Conservation (phyloP, 2,113 vertebrate genomes). For the Passer montanus region DNA sequence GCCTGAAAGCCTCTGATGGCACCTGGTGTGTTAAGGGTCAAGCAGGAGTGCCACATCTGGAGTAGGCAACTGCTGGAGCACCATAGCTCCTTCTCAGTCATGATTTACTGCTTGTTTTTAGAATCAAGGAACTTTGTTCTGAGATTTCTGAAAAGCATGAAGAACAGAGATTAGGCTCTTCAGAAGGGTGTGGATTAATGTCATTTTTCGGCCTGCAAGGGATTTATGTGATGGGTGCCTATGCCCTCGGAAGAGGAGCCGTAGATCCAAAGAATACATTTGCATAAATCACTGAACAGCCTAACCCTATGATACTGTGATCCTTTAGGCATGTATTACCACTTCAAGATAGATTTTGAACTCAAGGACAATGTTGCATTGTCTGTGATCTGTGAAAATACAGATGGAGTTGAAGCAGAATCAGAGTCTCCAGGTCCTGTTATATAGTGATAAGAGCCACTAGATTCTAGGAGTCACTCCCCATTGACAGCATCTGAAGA, state of each 20-base stretch:
- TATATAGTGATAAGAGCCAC: rapidly evolving
- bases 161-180: background rate
- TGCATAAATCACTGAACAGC: background rate
- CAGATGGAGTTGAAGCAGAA: background rate
- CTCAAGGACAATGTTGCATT: background rate
- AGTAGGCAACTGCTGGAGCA: background rate
- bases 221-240: background rate
- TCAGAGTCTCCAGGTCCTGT: background rate
- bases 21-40: background rate
- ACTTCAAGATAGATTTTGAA: background rate
- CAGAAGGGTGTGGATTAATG: background rate
- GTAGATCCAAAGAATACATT: background rate
- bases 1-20: background rate
- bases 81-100: background rate
- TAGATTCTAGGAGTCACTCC: background rate
- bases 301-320: background rate
- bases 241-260: background rate
- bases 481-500: background rate
- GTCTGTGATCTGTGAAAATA: background rate
- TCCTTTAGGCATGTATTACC: background rate
- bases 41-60: background rate
- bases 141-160: background rate
- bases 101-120: background rate
- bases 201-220: rapidly evolving
- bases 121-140: background rate